Conservation (phyloP, 2,797 vertebrate species). For the Alectoris magna region DNA sequence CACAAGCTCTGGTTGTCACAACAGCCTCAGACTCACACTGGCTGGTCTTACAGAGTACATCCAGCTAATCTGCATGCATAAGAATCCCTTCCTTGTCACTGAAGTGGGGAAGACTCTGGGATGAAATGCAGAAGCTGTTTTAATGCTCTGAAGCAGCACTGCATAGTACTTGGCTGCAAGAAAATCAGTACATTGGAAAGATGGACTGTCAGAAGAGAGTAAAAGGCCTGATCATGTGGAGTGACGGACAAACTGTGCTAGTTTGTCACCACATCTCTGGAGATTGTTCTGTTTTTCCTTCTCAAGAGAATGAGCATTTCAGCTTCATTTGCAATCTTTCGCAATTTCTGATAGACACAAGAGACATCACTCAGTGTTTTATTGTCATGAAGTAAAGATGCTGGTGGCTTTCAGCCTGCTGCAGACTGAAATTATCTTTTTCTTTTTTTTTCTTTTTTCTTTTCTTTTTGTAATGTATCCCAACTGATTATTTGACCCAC, state of each 20-base stretch:
- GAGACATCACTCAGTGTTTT: not conserved
- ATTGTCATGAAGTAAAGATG: not conserved
- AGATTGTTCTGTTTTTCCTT: not conserved
- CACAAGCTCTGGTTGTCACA: fast-evolving
- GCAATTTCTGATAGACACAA: not conserved
- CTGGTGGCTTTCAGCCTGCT: not conserved
- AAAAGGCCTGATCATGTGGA: not conserved
- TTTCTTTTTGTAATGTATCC: not conserved
- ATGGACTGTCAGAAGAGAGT: not conserved
- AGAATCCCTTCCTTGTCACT: not conserved
- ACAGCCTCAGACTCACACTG: not conserved
- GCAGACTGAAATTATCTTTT: not conserved
- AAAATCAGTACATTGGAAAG: not conserved
- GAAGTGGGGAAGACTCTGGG: not conserved
- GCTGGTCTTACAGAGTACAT: not conserved
- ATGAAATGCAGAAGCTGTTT: not conserved
- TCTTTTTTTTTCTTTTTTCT: not conserved
- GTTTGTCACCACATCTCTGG: not conserved
- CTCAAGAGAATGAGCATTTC: not conserved
- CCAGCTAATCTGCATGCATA: not conserved
- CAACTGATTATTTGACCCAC: not conserved
- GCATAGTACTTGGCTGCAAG: not conserved
- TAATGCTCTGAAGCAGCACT: not conserved
- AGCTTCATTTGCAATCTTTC: not conserved
- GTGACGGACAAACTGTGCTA: not conserved